Evolutionary conservation across 2,113 vertebrate genomes (phyloP).

Genomic region (Lipotes vexillifer): DNA sequence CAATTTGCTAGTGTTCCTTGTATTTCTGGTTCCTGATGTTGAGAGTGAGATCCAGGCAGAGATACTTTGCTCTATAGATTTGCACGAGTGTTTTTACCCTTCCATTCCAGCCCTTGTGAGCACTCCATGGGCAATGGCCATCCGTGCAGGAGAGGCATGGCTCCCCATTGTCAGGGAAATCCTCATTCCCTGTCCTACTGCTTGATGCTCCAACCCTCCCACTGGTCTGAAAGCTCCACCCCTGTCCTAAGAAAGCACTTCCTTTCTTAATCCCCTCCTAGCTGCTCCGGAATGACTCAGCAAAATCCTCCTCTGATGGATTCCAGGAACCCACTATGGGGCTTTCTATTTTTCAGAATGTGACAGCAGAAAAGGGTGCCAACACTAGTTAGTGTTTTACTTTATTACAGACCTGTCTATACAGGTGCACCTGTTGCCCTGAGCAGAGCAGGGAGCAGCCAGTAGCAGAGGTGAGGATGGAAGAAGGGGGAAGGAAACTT

Average conservation of each 20-base stretch:
- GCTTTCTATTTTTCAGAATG: background rate
- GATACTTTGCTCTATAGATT: background rate
- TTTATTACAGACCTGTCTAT: background rate
- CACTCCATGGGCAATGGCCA: background rate
- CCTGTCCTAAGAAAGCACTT: background rate
- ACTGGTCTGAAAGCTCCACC: background rate
- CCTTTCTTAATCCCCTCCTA: background rate
- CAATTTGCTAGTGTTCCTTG: background rate
- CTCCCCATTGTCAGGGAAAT: fast-evolving
- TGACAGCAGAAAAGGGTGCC: background rate
- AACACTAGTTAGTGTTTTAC: background rate
- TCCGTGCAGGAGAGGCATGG: background rate
- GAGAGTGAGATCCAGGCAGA: background rate
- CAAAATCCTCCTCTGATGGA: background rate
- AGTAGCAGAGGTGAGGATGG: background rate
- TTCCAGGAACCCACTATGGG: background rate
- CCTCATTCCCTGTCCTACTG: background rate
- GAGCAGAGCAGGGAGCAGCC: background rate
- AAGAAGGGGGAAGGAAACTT: background rate
- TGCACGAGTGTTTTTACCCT: background rate
- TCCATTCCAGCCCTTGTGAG: background rate
- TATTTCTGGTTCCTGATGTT: background rate
- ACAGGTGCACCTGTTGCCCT: background rate
- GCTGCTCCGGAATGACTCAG: background rate
- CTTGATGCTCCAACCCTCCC: background rate